Conservation (phyloP, 2,888 invertebrate species). For the Tetragonula carbonaria region DNA sequence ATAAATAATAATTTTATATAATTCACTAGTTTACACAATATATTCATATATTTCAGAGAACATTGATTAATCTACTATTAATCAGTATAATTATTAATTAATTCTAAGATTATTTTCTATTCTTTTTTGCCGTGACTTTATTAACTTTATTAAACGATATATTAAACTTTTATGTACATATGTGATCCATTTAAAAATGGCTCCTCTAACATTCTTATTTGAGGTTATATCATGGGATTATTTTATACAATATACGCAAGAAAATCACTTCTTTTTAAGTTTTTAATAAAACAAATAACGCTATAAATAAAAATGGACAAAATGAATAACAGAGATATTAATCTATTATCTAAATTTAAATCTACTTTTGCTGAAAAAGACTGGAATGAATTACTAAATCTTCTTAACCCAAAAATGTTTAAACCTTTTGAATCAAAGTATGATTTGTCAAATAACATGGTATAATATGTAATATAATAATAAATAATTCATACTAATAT, state of each 20-base stretch:
- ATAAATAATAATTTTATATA: background rate
- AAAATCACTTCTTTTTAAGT: background rate
- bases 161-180: background rate
- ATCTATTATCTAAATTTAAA: slow-evolving; percentile 46
- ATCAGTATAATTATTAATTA: background rate
- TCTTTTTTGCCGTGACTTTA: too few relatives aligned
- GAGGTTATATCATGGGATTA: slow-evolving; percentile 9
- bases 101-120: too few relatives aligned
- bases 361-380: slow-evolving; percentile 56
- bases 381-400: slow-evolving; percentile 71
- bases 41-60: background rate
- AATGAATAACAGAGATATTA: slow-evolving; percentile 21
- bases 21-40: background rate
- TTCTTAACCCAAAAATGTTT: slow-evolving; percentile 75
- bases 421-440: slow-evolving; percentile 50
- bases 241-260: background rate
- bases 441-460: slow-evolving; percentile 20
- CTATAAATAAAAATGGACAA: slow-evolving; percentile 2
- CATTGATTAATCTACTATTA: background rate
- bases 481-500: background rate
- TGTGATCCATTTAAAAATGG: slow-evolving; percentile 42
- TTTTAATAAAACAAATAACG: background rate
- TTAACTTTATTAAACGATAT: background rate
- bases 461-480: background rate
- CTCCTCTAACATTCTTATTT: background rate